Percentiles rank a stretch among this genome's conserved stretches.
These are phyloP conservation scores for Urocitellus parryii DNA, from an alignment of 2,113 vertebrate genomes.

Conservation along the genomic window DNA sequence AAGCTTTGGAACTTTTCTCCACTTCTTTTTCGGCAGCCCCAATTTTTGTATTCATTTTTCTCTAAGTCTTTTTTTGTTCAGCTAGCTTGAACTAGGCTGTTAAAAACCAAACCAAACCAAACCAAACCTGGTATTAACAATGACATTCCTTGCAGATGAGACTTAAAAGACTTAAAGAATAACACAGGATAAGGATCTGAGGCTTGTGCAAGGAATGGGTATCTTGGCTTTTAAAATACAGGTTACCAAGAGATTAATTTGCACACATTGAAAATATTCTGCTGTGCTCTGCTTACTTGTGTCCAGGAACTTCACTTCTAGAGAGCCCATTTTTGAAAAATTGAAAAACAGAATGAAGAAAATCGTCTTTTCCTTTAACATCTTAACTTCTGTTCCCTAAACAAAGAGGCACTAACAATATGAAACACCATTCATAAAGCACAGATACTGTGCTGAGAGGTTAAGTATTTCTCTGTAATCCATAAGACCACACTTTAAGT, in stretches of 20 bases:
- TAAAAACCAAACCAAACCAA: not conserved
- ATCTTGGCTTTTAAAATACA: constrained; percentile 27
- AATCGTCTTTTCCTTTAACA: not conserved
- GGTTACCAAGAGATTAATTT: not conserved
- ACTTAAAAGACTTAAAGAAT: not conserved
- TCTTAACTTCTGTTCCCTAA: not conserved
- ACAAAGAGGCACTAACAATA: not conserved
- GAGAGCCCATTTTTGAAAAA: constrained; percentile 27
- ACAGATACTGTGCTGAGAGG: not conserved
- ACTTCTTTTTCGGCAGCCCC: not conserved
- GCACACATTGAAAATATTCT: not conserved
- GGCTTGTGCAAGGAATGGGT: not conserved
- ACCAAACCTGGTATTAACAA: not conserved
- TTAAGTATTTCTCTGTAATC: not conserved
- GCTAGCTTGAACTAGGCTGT: not conserved
- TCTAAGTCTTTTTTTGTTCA: not conserved
- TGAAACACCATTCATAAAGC: not conserved
- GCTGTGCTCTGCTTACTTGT: not conserved
- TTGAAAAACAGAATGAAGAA: not conserved
- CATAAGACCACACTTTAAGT: not conserved
- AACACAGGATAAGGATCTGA: not conserved
- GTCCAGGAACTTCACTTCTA: not conserved
- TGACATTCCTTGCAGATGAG: not conserved
- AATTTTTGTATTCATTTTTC: not conserved
- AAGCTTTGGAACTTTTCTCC: not conserved